Evolutionary conservation across 2,113 vertebrate species (phyloP).

Genomic region (Pomatorhinus ruficollis): DNA sequence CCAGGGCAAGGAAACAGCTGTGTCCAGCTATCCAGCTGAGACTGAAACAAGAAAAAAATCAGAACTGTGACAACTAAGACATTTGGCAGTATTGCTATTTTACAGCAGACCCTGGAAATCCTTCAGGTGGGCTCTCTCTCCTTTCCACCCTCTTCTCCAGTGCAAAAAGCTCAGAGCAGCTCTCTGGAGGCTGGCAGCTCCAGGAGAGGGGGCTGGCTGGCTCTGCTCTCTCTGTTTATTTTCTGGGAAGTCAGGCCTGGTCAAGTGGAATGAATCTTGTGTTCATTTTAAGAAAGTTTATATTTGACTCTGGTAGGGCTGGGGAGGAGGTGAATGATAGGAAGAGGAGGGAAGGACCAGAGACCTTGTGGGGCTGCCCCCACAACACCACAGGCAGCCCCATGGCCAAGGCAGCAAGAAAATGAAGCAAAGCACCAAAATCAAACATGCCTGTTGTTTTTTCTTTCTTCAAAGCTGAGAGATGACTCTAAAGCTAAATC

Average conservation of each 20-base stretch:
- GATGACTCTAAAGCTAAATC: not conserved
- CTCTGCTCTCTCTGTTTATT: not conserved
- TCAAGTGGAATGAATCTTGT: conserved; percentile 41
- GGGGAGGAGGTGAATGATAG: conserved; percentile 48
- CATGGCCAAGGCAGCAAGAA: not conserved
- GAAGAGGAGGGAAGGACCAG: conserved; percentile 34
- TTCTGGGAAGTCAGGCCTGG: conserved; percentile 59
- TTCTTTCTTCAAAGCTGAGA: not conserved
- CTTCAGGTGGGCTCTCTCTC: not conserved
- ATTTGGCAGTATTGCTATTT: not conserved
- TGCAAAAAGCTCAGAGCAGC: not conserved
- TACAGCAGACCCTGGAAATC: not conserved
- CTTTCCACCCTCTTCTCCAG: not conserved
- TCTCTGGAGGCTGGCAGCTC: not conserved
- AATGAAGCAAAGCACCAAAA: conserved; percentile 20
- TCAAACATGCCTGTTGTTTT: not conserved
- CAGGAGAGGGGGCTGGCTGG: not conserved
- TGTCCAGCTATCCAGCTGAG: not conserved
- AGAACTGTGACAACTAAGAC: not conserved
- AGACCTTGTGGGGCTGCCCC: conserved; percentile 13
- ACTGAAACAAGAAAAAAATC: not conserved
- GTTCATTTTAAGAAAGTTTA: conserved; percentile 67
- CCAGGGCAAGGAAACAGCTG: not conserved
- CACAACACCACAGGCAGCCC: conserved; percentile 15
- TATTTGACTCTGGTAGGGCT: conserved; percentile 47